Base-by-base conservation (phyloP, 64 coral and sea anemone species). In the Trachythela sp. region DNA sequence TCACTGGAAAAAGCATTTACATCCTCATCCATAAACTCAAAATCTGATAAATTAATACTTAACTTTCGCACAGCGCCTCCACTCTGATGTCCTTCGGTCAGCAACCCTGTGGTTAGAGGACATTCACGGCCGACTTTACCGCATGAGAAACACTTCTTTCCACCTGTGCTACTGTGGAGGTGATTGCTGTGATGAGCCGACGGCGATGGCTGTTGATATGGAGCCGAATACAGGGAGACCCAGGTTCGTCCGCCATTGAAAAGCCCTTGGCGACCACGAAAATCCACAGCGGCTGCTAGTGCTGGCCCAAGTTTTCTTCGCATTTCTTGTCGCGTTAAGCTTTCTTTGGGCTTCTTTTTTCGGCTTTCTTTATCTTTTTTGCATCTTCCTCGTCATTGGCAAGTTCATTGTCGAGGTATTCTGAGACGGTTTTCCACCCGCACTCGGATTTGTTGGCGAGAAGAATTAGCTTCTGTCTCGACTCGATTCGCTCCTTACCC, bases 341-440 rank as follows among this genome's bases (percentile, higher is more conserved):
- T 89, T 89, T 48, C 64, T 77, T 35, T 89, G 59, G 26, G 70
- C 88, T 80, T 90, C 88, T 84, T 90, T 90, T n/a, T 40, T 90
- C 54, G 48, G 88, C 77, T 67, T 90, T 90, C 20, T 70, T 90
- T 48, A 84, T 90, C 22, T 84, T 90, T 48, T 84, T 90, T 11
- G 88, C 77, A 39, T 90, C 77, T 24, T 83, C 71, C 24, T 89
- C 68, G 27, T 89, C 40, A 4, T 89, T 68, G 40, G 88, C 88
- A 2, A 89, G 88, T 48, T 89, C 88, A 8, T 89, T 89, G 30
- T 89, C 88, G 24, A 89, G 36, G 32, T 89, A 89, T 27, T 54
- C 31, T 15, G 40, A n/a, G 22, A 87, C 85, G 35, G 54, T 87
- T 39, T 80, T 80, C 75, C 75, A 80, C 31, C 75, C 75, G 37